Percentiles rank a stretch among this genome's conserved stretches.
phyloP scores from a whole-genome alignment of 2,888 invertebrate species.

The Synergus itoensis region DNA sequence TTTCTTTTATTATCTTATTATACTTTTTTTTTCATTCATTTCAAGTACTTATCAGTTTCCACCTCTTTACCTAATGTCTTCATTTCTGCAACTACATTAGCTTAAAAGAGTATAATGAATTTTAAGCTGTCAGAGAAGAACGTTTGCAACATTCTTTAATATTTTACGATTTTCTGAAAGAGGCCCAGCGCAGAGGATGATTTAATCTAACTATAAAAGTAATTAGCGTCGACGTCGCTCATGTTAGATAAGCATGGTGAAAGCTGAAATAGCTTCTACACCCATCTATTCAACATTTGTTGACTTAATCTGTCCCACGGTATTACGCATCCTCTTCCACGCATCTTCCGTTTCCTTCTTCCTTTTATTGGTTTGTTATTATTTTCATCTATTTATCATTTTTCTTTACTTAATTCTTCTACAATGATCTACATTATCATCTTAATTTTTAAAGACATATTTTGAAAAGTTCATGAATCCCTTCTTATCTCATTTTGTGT shows the following conservation, averaged over 20 bases:
- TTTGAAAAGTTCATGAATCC: too few species aligned
- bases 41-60: background rate
- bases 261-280: constrained; percentile 50
- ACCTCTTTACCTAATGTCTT: background rate
- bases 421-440: too few species aligned
- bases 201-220: constrained; percentile 55
- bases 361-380: background rate
- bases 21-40: background rate
- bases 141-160: background rate
- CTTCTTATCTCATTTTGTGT: too few species aligned
- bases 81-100: background rate
- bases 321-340: constrained; percentile 7
- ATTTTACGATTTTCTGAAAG: constrained; percentile 24
- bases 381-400: background rate
- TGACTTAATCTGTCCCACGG: constrained; percentile 15
- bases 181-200: constrained; percentile 44
- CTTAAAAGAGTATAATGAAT: constrained; percentile 9
- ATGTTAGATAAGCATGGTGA: constrained; percentile 58
- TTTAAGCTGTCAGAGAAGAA: constrained; percentile 5
- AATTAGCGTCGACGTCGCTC: constrained; percentile 54
- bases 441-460: too few species aligned
- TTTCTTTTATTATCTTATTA: background rate
- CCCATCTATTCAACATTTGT: constrained; percentile 20
- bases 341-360: constrained; percentile 11
- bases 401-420: background rate